Conservation (phyloP, 2,888 invertebrate species). For the Nesidiocoris tenuis region DNA sequence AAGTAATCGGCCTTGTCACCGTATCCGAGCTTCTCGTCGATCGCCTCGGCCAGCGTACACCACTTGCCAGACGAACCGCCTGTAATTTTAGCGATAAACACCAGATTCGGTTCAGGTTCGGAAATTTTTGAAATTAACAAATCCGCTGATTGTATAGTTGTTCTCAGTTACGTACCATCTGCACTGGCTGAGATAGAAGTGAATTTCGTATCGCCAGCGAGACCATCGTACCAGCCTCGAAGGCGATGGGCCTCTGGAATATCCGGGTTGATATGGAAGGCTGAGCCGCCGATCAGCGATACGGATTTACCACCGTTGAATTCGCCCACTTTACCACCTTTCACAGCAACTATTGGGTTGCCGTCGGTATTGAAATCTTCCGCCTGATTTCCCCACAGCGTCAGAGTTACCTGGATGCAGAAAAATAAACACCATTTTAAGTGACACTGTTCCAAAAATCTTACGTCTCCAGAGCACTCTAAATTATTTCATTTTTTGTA, state of each 20-base stretch:
- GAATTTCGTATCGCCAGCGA: conserved; percentile 58
- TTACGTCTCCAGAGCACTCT: no score
- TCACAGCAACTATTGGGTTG: conserved; percentile 81
- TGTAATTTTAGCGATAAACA: no score
- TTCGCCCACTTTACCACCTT: conserved; percentile 81
- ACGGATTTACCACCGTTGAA: conserved; percentile 61
- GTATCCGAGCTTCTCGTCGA: conserved; percentile 66
- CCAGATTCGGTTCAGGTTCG: no score
- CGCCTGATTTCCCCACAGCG: conserved; percentile 89
- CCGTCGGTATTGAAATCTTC: conserved; percentile 74
- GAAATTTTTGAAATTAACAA: no score
- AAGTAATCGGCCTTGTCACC: conserved; percentile 82
- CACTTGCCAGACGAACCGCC: conserved; percentile 55
- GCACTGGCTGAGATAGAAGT: conserved; percentile 61
- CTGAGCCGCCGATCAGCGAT: conserved; percentile 57
- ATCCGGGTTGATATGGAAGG: conserved; percentile 83
- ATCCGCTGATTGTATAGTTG: not conserved
- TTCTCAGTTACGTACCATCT: no score
- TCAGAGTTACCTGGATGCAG: conserved; percentile 69
- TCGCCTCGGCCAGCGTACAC: conserved; percentile 75
- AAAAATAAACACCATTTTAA: no score
- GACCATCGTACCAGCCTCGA: conserved; percentile 83
- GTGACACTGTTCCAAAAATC: no score
- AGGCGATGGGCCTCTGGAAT: conserved; percentile 80
- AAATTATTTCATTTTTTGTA: no score